These are phyloP conservation scores for Noctua janthe DNA, from an alignment of 2,888 invertebrate species.

Conservation along the genomic window DNA sequence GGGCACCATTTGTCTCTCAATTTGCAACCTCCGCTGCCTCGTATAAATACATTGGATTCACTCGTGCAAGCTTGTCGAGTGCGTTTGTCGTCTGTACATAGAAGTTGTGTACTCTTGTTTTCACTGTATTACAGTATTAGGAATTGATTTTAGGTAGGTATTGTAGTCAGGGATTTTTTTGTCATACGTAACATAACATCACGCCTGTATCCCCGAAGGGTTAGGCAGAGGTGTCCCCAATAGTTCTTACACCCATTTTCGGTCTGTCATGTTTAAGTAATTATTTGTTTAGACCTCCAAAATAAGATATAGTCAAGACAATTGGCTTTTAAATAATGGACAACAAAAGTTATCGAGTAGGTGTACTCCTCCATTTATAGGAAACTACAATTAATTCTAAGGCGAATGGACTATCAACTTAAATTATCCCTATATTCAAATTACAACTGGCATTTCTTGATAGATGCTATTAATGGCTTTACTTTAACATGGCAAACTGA, in stretches of 20 bases:
- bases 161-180: neutral
- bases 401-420: neutral
- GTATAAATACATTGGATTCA: slow-evolving; percentile 48
- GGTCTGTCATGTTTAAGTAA: neutral
- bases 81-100: slow-evolving; percentile 28
- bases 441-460: neutral
- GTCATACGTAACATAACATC: neutral
- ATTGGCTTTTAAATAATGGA: too few relatives aligned
- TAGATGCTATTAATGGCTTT: neutral
- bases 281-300: too few relatives aligned
- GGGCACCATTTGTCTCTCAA: slow-evolving; percentile 43
- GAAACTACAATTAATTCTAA: neutral
- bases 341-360: too few relatives aligned
- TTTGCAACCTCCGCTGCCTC: slow-evolving; percentile 44
- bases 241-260: neutral
- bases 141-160: neutral
- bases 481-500: neutral
- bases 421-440: neutral
- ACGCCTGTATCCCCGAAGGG: neutral
- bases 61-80: slow-evolving; percentile 38
- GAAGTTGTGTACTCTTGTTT: slow-evolving; percentile 16
- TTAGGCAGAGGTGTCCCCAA: neutral
- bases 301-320: too few relatives aligned
- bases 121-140: slow-evolving; percentile 1
- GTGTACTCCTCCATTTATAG: too few relatives aligned